Evolutionary conservation across 2,113 vertebrate species (phyloP).

Genomic region (Benthochromis sp.): DNA sequence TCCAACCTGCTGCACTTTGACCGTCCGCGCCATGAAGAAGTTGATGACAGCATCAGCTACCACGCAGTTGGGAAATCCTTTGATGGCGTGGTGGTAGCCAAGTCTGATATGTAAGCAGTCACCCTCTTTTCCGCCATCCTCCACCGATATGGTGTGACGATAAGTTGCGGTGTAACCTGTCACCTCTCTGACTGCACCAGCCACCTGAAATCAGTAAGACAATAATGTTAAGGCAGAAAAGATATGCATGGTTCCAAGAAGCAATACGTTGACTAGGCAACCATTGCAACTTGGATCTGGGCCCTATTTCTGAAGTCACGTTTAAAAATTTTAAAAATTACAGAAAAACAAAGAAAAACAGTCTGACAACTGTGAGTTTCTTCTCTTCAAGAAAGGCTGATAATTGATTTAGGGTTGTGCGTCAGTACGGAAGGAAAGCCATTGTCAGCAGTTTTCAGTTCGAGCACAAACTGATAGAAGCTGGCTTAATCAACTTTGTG

Average conservation of each 20-base stretch:
- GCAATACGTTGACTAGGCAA: not conserved
- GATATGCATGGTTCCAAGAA: not conserved
- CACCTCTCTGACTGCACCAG: conserved; percentile 83
- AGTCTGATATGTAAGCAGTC: conserved; percentile 75
- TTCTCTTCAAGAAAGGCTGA: not conserved
- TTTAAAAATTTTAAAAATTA: not conserved
- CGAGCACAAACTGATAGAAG: not conserved
- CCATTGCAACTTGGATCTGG: not conserved
- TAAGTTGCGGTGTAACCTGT: conserved; percentile 80
- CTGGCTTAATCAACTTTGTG: not conserved
- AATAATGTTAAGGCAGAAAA: not conserved
- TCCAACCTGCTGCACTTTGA: conserved; percentile 80
- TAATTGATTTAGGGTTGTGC: not conserved
- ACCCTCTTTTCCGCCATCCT: conserved; percentile 75
- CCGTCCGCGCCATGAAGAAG: conserved; percentile 85
- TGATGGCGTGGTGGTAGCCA: conserved; percentile 78
- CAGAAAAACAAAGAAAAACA: not conserved
- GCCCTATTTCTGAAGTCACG: rapidly evolving
- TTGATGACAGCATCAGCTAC: conserved; percentile 86
- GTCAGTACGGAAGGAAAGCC: rapidly evolving
- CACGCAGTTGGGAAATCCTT: conserved; percentile 83
- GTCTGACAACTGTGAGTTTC: not conserved
- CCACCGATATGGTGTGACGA: conserved; percentile 78
- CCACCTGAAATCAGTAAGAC: conserved; percentile 68
- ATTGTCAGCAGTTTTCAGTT: not conserved